Base-by-base conservation (phyloP, 1,140 invertebrate species). In the Oscheius sp. region DNA sequence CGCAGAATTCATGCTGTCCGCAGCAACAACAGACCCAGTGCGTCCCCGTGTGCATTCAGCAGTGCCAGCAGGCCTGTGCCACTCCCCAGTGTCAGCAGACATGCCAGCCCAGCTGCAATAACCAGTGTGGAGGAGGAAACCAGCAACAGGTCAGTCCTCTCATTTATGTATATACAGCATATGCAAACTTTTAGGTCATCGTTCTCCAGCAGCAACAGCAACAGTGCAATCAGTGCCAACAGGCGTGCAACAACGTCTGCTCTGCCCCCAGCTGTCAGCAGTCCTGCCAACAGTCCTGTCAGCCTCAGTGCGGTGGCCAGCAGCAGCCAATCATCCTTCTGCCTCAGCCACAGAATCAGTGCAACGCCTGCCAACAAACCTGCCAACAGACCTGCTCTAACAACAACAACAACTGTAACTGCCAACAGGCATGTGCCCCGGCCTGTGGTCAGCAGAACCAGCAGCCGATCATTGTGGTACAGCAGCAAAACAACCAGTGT, bases 401-500 rank as follows among this genome's bases (percentile, higher is more conserved):
- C n/a, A 58, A 55, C 26, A 49, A 35, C 28, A 36, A 42, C 61
- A 63, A 63, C 61, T 71, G 69, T 46, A 71, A 71, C 69, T 64
- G 69, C 29, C 69, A 71, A 35, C 61, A 49, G 26, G 49, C 49
- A 20, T 71, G 69, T 38, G 59, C 69, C 59, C 62, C 69, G 38
- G 59, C 59, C 20, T 71, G 69, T 34, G 69, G 69, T 29, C 29
- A 38, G 28, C 63, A 71, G 38, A 71, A 71, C 68, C 46, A 63
- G n/a, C 69, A 71, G 69, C 59, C 34, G 32, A 71, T 71, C 62
- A 71, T 71, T 61, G 69, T 71, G 18, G 59, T 64, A 26, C 69
- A 71, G 59, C 34, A 46, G 3, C 35, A 71, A 49, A 20, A 15
- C 15, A 68, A 68, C 69, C 64, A 58, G 2, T 71, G 69, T 61